Evolutionary conservation across 2,888 invertebrate genomes (phyloP).

Genomic region (Eupithecia abbreviata): DNA sequence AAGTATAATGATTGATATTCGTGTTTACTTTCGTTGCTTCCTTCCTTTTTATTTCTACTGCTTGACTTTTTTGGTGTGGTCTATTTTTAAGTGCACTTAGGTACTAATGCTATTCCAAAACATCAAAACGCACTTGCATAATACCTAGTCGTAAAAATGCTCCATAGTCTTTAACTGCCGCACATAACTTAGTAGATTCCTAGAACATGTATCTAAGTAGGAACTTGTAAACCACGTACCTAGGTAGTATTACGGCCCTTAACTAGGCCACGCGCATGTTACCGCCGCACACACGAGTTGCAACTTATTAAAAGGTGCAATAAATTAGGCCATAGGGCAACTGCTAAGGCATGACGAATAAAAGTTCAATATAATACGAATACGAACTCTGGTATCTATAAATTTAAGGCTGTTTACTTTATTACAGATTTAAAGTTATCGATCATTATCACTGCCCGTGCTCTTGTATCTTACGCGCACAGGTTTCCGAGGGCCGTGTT

Average conservation of each 20-base stretch:
- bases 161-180: conserved; percentile 15
- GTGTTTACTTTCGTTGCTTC: conserved; percentile 69
- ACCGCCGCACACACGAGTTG: conserved; percentile 1
- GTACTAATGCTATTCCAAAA: conserved; percentile 32
- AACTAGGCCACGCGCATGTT: conserved; percentile 24
- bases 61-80: conserved; percentile 30
- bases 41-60: conserved; percentile 40
- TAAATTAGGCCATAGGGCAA: conserved; percentile 25
- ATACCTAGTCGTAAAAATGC: conserved; percentile 36
- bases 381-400: not conserved
- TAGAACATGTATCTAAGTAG: conserved; percentile 24
- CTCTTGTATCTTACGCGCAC: conserved; percentile 12
- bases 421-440: not conserved
- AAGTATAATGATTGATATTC: conserved; percentile 78
- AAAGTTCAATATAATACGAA: conserved; percentile 10
- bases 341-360: conserved; percentile 3
- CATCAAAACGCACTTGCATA: conserved; percentile 31
- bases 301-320: conserved; percentile 22
- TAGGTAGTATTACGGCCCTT: conserved; percentile 15
- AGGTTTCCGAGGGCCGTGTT: conserved; percentile 17
- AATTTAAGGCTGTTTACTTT: not conserved
- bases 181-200: conserved; percentile 25
- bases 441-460: conserved; percentile 10
- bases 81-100: conserved; percentile 35
- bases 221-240: conserved; percentile 6